phyloP scores from a whole-genome alignment of 1,140 invertebrate genomes.

The Drosophila paulistorum region DNA sequence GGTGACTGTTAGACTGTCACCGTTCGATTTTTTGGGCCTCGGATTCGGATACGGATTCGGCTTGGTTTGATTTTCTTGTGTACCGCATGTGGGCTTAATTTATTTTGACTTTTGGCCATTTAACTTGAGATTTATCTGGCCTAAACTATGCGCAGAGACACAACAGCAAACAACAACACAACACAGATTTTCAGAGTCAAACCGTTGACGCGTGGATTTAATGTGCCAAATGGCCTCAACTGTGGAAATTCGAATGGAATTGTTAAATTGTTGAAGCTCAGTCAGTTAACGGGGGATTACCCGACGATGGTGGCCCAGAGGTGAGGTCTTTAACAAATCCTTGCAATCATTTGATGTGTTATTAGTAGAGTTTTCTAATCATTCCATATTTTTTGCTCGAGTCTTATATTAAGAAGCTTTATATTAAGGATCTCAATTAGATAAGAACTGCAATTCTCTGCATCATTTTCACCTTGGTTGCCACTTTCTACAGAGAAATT shows the following conservation, averaged over 20 bases:
- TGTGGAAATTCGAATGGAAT: slow-evolving; percentile 5
- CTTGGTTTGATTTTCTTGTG: slow-evolving; percentile 38
- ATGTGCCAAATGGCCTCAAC: slow-evolving; percentile 74
- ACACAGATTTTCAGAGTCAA: slow-evolving; percentile 56
- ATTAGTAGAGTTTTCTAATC: too few species aligned
- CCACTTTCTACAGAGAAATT: too few species aligned
- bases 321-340: background rate
- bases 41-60: slow-evolving; percentile 36
- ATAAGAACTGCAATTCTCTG: too few species aligned
- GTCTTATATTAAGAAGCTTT: too few species aligned
- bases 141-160: slow-evolving; percentile 71
- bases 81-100: slow-evolving; percentile 77
- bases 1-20: slow-evolving; percentile 61
- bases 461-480: too few species aligned
- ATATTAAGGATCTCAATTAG: too few species aligned
- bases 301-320: background rate
- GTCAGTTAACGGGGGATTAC: slow-evolving; percentile 2
- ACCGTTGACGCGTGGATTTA: slow-evolving; percentile 75
- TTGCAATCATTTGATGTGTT: too few species aligned
- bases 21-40: slow-evolving; percentile 33
- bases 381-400: too few species aligned
- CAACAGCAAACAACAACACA: background rate
- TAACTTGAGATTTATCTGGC: slow-evolving; percentile 79
- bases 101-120: slow-evolving; percentile 81
- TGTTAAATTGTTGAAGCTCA: background rate